Percentiles rank a stretch among this genome's conserved stretches.
phyloP scores from a whole-genome alignment of 2,113 vertebrate species.

The Cettia cetti region DNA sequence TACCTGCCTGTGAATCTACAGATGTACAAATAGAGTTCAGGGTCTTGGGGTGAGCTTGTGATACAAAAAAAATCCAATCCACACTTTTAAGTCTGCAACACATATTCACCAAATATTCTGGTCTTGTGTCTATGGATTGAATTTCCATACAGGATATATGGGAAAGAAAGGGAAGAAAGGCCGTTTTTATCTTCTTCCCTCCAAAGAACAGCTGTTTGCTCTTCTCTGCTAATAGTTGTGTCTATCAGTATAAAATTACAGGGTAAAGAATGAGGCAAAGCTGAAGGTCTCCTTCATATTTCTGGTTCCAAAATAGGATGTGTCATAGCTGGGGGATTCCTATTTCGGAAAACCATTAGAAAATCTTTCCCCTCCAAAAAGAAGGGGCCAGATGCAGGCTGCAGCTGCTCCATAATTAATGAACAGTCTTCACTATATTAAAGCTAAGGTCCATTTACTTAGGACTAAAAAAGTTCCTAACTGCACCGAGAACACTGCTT shows the following conservation, averaged over 20 bases:
- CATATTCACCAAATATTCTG: not conserved
- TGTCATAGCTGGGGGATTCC: not conserved
- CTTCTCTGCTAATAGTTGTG: not conserved
- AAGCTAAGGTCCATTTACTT: not conserved
- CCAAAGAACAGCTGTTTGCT: not conserved
- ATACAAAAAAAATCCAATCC: not conserved
- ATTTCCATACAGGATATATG: not conserved
- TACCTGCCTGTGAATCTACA: not conserved
- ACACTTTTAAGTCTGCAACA: not conserved
- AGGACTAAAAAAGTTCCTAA: not conserved
- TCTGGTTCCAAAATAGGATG: not conserved
- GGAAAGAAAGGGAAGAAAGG: not conserved
- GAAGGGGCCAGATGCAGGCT: not conserved
- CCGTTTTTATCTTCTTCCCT: not conserved
- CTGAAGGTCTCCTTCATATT: not conserved
- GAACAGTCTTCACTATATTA: not conserved
- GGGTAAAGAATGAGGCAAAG: not conserved
- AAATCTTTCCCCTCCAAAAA: not conserved
- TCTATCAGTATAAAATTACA: not conserved
- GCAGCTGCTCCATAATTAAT: not conserved
- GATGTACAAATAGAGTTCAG: not conserved
- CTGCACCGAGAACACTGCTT: not conserved
- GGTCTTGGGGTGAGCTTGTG: not conserved
- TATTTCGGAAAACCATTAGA: not conserved
- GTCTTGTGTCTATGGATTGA: not conserved